Conservation (phyloP, 2,888 invertebrate species). For the Torymus texanus region DNA sequence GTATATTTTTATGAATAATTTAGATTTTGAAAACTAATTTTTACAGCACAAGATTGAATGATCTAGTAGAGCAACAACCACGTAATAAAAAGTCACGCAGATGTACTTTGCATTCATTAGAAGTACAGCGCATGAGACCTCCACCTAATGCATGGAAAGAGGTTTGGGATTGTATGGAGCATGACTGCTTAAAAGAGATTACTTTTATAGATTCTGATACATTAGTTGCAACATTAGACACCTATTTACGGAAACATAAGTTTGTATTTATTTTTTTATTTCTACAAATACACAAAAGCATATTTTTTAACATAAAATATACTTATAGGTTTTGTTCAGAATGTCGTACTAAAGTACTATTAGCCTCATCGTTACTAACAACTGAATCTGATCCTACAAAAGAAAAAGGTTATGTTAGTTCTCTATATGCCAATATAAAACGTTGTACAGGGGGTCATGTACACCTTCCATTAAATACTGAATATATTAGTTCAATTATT, state of each 20-base stretch:
- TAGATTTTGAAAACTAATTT: constrained; percentile 13
- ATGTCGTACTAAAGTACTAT: constrained; percentile 91
- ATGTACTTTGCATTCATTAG: constrained; percentile 92
- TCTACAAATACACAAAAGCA: background rate
- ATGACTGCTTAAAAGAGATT: constrained; percentile 88
- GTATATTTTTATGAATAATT: background rate
- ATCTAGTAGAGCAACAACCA: constrained; percentile 86
- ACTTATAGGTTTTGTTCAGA: constrained; percentile 87
- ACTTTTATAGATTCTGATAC: constrained; percentile 91
- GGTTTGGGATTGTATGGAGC: constrained; percentile 90
- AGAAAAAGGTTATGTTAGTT: constrained; percentile 92
- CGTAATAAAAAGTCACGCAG: constrained; percentile 92
- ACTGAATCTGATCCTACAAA: constrained; percentile 89
- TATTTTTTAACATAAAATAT: background rate
- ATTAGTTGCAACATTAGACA: constrained; percentile 90
- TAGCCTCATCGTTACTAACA: constrained; percentile 90
- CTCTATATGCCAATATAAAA: constrained; percentile 90
- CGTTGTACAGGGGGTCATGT: constrained; percentile 91
- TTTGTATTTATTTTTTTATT: constrained; percentile 61
- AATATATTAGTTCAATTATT: constrained; percentile 91
- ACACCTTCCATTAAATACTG: constrained; percentile 90
- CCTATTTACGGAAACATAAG: constrained; percentile 93
- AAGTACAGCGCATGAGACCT: constrained; percentile 87
- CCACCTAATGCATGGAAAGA: constrained; percentile 86
- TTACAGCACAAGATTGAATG: constrained; percentile 83